Base-by-base conservation (phyloP, 2,797 vertebrate genomes). In the Rhyacichthys aspro region DNA sequence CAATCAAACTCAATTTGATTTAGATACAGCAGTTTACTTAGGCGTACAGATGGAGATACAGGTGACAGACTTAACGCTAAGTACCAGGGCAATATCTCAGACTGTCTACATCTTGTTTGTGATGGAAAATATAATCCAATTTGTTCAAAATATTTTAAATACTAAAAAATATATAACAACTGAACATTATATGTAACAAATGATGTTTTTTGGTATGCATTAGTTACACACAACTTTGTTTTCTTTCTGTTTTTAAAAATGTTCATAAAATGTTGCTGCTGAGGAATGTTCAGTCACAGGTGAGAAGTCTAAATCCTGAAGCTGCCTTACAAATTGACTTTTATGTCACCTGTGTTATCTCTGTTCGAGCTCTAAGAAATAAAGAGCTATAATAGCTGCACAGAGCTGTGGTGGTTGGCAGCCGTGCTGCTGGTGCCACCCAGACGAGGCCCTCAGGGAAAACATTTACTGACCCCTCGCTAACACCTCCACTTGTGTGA, bases 121-220 rank as follows among this genome's bases (percentile, higher is more conserved):
- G 68, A 65, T 72, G 63, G 74, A 75, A 58, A 63, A 69, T 54
- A 65, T 84, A 81, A 85, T 85, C 71, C 75, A 78, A 81, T 87
- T 87, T 81, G 74, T 74, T 78, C 43, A 70, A 88, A 85, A 63
- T 74, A 84, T 84, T 85, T 82, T 28, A 28, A 28, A 28, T 28
- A 28, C 23, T n/a, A 28, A 2, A 2, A 28, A 28, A 6, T 5
- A 28, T 5, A 28, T 28, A 28, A 6, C 23, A 28, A 28, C 23
- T 43, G n/a, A n/a, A n/a, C n/a, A n/a, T n/a, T n/a, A n/a, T n/a
- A 74, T 67, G 80, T 75, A 78, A 68, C 5, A 19, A 70, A 55
- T 50, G n/a, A 44, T 59, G 75, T 55, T 58, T 75, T 68, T 77
- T 5, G n/a, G n/a, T n/a, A 28, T 23, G 7, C 2, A 28, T 6